Conservation (phyloP, 2,113 vertebrate species). For the Dicerorhinus sumatrensis region DNA sequence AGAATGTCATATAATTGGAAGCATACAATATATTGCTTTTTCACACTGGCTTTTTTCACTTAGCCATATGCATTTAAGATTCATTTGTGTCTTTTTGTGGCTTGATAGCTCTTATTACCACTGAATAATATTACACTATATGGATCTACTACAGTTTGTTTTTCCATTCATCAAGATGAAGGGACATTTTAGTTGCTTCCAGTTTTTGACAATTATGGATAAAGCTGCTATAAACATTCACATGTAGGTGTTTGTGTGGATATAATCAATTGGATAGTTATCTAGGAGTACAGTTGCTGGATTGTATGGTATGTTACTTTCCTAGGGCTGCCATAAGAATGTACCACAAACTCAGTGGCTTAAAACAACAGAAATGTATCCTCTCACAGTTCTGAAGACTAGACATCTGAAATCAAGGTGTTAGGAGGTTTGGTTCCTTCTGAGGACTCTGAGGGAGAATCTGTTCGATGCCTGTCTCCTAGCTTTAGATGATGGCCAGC, state of each 20-base stretch:
- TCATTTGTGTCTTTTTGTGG: background rate
- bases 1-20: background rate
- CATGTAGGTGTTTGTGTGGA: background rate
- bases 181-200: background rate
- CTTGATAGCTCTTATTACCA: background rate
- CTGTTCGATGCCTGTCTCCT: background rate
- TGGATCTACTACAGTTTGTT: background rate
- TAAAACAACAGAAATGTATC: background rate
- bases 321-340: background rate
- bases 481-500: background rate
- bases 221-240: background rate
- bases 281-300: background rate
- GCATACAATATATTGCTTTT: background rate
- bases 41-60: background rate
- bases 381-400: background rate
- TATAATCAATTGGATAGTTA: background rate
- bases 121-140: background rate
- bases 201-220: background rate
- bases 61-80: background rate
- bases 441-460: background rate
- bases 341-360: background rate
- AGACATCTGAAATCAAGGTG: background rate
- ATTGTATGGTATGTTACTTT: background rate
- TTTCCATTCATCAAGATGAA: background rate
- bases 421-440: background rate